Base-by-base conservation (phyloP, 2,113 vertebrate species). In the Mola mola region DNA sequence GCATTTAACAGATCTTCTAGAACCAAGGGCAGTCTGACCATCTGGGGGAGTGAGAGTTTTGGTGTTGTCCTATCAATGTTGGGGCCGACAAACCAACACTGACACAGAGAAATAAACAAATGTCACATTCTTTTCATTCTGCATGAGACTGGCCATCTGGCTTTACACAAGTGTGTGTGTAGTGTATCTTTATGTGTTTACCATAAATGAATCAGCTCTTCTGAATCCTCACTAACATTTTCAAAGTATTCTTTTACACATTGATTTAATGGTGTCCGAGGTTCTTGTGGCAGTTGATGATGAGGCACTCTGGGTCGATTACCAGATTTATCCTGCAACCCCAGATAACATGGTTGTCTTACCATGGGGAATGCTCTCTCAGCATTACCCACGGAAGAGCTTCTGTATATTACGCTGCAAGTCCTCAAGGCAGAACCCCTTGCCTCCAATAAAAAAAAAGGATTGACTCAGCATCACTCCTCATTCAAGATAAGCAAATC, bases 11-110 rank as follows among this genome's bases (percentile, higher is more conserved):
- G 1, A 24, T 36, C 5, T 15, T 17, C 22, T 2, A 26, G n/a
- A 64, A 65, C 20, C 33, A n/a, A 36, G 25, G 56, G 40, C 61
- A 51, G 53, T 13, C 21, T 72, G 26, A 38, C 67, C 69, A 74
- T 83, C 81, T 76, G 72, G 66, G 42, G 12, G 22, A 60, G 60
- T 15, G 3, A 28, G 66, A 69, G 38, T 5, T 52, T 62, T 28
- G 33, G n/a, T n/a, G n/a, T n/a, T n/a, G 26, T 48, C 20, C 60
- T 40, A 37, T 47, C 4, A 28, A 12, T 60, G 59, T 36, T 55
- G 43, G 53, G 41, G 56, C 36, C 21, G 29, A 15, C n/a, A 17
- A n/a, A 17, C 8, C 21, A 56, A 44, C 40, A 48, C 0, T 28
- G 21, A 47, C 11, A 58, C 9, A 42, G 66, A 34, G 49, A 61